Evolutionary conservation across 2,888 invertebrate species (phyloP).

Genomic region (Microplitis manilae): DNA sequence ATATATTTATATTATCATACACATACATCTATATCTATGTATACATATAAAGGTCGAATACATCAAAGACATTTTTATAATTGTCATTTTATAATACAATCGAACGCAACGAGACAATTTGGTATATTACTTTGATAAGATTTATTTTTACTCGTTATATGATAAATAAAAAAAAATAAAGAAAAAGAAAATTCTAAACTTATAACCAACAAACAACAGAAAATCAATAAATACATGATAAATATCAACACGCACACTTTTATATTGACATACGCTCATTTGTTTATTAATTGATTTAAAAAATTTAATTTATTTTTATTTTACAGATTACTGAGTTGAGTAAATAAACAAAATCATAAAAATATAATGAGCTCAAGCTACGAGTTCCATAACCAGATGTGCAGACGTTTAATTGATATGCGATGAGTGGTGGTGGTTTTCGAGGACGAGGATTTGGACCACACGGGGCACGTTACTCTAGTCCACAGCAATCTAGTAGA

Average conservation of each 20-base stretch:
- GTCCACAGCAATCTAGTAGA: neutral
- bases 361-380: conserved; percentile 7
- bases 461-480: conserved; percentile 50
- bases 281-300: neutral
- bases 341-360: neutral
- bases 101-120: neutral
- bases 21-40: neutral
- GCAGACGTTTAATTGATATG: conserved; percentile 40
- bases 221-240: conserved; percentile 1
- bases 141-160: neutral
- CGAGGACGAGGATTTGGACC: conserved; percentile 62
- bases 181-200: neutral
- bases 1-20: neutral
- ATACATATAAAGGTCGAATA: neutral
- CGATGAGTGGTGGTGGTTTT: conserved; percentile 62
- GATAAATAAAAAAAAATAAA: neutral
- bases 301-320: neutral
- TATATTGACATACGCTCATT: neutral
- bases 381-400: conserved; percentile 15
- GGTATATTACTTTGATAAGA: neutral
- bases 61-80: neutral
- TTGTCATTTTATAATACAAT: neutral
- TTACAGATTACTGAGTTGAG: neutral
- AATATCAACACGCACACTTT: neutral
- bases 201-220: neutral